Evolutionary conservation across 2,797 vertebrate species (phyloP).

Genomic region (Anolis apletophallus): DNA sequence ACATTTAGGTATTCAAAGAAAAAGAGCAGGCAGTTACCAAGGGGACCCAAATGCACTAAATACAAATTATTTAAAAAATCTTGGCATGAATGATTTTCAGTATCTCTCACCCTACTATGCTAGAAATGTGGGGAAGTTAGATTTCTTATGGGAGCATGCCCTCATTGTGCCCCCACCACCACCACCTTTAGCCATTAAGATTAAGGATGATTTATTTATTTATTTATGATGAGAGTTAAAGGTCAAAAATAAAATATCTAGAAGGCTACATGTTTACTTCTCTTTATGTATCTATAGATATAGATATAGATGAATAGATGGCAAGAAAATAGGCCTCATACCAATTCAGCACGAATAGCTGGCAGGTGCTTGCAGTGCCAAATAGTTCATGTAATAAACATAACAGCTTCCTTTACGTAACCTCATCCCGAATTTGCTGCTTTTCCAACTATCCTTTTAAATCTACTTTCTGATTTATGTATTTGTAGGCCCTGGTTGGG

Average conservation of each 20-base stretch:
- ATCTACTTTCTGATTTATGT: slow-evolving; percentile 67
- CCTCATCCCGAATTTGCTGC: background rate
- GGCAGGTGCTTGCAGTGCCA: background rate
- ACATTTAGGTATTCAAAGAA: too few relatives aligned
- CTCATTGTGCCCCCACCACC: too few relatives aligned
- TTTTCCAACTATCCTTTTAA: slow-evolving; percentile 67
- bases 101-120: too few relatives aligned
- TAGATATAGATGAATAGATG: background rate
- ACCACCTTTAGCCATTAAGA: too few relatives aligned
- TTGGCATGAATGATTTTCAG: too few relatives aligned
- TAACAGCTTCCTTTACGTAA: background rate
- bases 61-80: too few relatives aligned
- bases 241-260: background rate
- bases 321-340: background rate
- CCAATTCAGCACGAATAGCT: background rate
- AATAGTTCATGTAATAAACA: background rate
- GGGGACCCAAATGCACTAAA: too few relatives aligned
- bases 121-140: too few relatives aligned
- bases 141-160: too few relatives aligned
- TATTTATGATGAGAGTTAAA: background rate
- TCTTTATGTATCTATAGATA: background rate
- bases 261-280: background rate
- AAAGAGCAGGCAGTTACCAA: too few relatives aligned
- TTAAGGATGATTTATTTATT: too few relatives aligned
- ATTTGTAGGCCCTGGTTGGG: slow-evolving; percentile 70